phyloP scores from a whole-genome alignment of 2,888 invertebrate species.

The Danaus chrysippus region DNA sequence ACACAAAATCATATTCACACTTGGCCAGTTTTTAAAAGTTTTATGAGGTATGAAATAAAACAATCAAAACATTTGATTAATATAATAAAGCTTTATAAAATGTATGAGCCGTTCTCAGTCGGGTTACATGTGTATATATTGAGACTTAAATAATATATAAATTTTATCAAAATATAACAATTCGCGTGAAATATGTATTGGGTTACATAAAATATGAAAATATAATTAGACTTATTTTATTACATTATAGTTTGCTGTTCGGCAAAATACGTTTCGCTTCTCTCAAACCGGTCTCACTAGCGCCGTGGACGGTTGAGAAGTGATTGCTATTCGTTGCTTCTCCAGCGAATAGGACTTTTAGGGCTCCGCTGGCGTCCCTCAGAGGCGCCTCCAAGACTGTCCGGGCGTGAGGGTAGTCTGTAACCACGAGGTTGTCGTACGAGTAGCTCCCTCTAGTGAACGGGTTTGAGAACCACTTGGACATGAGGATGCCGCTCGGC shows the following conservation, averaged over 20 bases:
- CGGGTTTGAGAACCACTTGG: constrained; percentile 84
- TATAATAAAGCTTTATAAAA: too few relatives aligned
- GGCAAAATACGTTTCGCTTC: constrained; percentile 73
- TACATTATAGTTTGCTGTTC: constrained; percentile 34
- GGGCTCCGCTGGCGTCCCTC: constrained; percentile 55
- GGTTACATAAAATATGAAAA: too few relatives aligned
- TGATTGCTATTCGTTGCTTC: constrained; percentile 77
- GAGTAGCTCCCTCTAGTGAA: constrained; percentile 86
- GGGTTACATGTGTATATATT: too few relatives aligned
- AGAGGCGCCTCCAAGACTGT: constrained; percentile 80
- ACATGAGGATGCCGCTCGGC: constrained; percentile 56
- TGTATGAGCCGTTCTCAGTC: too few relatives aligned
- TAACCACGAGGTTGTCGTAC: constrained; percentile 76
- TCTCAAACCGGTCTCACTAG: constrained; percentile 82
- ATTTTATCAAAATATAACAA: too few relatives aligned
- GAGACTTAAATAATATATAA: too few relatives aligned
- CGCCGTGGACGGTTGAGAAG: constrained; percentile 87
- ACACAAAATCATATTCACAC: too few relatives aligned
- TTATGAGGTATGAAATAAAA: too few relatives aligned
- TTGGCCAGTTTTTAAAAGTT: too few relatives aligned
- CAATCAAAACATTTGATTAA: too few relatives aligned
- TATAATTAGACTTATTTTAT: too few relatives aligned
- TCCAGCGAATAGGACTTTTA: constrained; percentile 80
- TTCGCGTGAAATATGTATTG: too few relatives aligned
- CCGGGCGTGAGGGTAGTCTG: constrained; percentile 69